Percentiles rank a stretch among this genome's conserved stretches.
phyloP scores from a whole-genome alignment of 2,113 vertebrate genomes.

The Zapus hudsonius region DNA sequence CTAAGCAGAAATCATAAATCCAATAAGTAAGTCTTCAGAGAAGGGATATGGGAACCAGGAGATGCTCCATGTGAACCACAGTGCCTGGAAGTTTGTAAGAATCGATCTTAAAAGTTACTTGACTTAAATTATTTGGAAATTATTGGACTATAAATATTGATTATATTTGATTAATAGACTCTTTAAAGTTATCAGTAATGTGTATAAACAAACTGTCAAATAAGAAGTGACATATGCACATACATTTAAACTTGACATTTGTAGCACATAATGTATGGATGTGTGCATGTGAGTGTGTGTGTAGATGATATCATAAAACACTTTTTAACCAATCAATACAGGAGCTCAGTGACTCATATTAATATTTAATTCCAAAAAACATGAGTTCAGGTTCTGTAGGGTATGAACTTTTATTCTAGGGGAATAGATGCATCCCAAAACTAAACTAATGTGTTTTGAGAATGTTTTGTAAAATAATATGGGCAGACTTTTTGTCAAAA shows the following conservation, averaged over 20 bases:
- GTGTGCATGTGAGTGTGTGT: too few species aligned
- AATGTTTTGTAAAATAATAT: constrained; percentile 37
- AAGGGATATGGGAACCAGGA: not conserved
- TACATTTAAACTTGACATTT: constrained; percentile 12
- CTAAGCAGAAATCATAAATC: not conserved
- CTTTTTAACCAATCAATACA: constrained; percentile 18
- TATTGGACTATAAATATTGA: not conserved
- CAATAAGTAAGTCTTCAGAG: not conserved
- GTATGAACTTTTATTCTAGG: not conserved
- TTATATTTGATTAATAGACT: not conserved
- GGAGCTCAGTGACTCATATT: not conserved
- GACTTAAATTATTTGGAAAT: not conserved
- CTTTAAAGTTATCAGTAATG: not conserved
- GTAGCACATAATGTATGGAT: not conserved
- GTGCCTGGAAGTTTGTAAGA: constrained; percentile 3
- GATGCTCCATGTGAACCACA: not conserved
- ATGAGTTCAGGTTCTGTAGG: not conserved
- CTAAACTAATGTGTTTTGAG: not conserved
- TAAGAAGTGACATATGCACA: not conserved
- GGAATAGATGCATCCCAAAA: not conserved
- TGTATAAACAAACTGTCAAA: not conserved
- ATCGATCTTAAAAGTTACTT: not conserved
- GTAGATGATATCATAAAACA: not conserved
- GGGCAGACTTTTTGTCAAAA: not conserved
- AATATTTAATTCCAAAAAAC: not conserved